Percentiles rank a stretch among this genome's conserved stretches.
phyloP scores from a whole-genome alignment of 2,888 invertebrate genomes.

The Gortyna flavago region DNA sequence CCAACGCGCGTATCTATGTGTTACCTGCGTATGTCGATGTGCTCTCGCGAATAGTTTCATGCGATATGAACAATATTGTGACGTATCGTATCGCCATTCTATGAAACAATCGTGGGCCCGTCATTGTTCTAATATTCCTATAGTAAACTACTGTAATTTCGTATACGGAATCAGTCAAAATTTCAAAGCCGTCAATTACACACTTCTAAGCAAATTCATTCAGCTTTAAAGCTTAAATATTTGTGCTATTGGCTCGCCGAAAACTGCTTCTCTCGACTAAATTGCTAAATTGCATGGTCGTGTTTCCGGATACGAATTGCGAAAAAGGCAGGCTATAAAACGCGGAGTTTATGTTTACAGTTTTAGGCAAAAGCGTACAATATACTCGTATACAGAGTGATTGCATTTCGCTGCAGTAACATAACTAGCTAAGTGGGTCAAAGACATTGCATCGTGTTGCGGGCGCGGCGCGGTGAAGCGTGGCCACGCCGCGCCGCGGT shows the following conservation, averaged over 20 bases:
- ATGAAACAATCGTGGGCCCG: conserved; percentile 5
- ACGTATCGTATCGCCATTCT: conserved; percentile 9
- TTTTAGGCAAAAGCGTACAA: conserved; percentile 56
- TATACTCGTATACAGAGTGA: conserved; percentile 58
- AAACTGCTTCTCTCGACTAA: conserved; percentile 36
- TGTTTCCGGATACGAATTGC: conserved; percentile 49
- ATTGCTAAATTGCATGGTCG: conserved; percentile 47
- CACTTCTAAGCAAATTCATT: conserved; percentile 41
- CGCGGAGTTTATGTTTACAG: conserved; percentile 49
- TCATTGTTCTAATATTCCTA: conserved; percentile 5
- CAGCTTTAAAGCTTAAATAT: conserved; percentile 25
- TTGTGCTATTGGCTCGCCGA: conserved; percentile 37
- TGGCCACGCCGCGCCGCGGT: conserved; percentile 79
- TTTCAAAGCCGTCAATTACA: conserved; percentile 16
- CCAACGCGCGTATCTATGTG: conserved; percentile 41
- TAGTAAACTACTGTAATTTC: conserved; percentile 8
- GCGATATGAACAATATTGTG: conserved; percentile 31
- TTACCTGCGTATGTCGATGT: conserved; percentile 36
- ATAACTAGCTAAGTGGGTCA: conserved; percentile 82
- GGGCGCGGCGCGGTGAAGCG: conserved; percentile 77
- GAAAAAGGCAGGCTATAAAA: conserved; percentile 53
- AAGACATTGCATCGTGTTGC: conserved; percentile 86
- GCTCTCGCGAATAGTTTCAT: conserved; percentile 53
- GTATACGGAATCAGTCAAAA: not conserved
- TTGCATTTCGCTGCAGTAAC: conserved; percentile 75